Conservation (phyloP, 2,888 invertebrate genomes). For the Drosophila neotestacea region DNA sequence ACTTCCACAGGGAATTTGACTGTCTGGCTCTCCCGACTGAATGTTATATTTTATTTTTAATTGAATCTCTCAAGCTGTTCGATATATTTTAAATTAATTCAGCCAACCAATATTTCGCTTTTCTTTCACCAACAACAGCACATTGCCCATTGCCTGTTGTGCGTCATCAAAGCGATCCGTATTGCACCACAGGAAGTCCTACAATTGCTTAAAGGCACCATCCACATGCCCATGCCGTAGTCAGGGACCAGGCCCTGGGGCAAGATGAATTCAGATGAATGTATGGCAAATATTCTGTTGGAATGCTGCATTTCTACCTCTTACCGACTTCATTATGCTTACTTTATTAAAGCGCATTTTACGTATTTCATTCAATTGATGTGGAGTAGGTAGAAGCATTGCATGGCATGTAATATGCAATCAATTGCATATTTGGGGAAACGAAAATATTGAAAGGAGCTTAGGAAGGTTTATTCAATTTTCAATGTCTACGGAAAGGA, state of each 20-base stretch:
- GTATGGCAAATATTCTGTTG: constrained; percentile 14
- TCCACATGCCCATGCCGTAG: not conserved
- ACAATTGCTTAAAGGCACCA: not conserved
- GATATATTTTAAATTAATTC: constrained; percentile 48
- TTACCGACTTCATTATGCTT: constrained; percentile 19
- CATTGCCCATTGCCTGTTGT: constrained; percentile 41
- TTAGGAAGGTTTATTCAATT: constrained; percentile 26
- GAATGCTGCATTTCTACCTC: constrained; percentile 24
- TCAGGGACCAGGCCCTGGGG: not conserved
- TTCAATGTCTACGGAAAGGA: constrained; percentile 7
- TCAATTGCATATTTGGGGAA: constrained; percentile 20
- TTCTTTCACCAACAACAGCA: constrained; percentile 21
- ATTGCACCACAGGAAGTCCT: constrained; percentile 38
- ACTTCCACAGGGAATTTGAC: too few relatives aligned
- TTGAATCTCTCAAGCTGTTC: constrained; percentile 59
- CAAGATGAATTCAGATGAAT: constrained; percentile 10
- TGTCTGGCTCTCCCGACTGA: too few relatives aligned
- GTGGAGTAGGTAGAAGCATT: constrained; percentile 7
- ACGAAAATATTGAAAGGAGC: constrained; percentile 35
- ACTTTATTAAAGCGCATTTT: constrained; percentile 32
- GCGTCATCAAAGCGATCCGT: constrained; percentile 49
- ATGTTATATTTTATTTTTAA: constrained; percentile 39
- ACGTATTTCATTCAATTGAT: constrained; percentile 29
- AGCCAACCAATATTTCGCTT: constrained; percentile 20
- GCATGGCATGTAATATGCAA: constrained; percentile 23